Evolutionary conservation across 2,888 invertebrate genomes (phyloP).

Genomic region (Glaucopsyche alexis): DNA sequence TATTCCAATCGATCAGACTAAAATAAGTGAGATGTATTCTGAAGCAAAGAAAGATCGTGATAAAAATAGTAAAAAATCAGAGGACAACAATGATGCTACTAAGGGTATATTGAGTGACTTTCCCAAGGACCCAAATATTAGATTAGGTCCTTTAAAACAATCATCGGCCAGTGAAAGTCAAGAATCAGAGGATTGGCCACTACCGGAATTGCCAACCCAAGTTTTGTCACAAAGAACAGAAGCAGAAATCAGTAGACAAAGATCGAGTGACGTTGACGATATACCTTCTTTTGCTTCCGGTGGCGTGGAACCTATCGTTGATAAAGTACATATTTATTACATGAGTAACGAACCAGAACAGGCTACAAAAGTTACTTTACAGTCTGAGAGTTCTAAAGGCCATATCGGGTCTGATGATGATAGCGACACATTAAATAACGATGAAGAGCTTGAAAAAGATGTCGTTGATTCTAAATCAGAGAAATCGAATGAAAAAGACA

Average conservation of each 20-base stretch:
- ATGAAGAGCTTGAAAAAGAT: slow-evolving; percentile 80
- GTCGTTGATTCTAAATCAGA: slow-evolving; percentile 74
- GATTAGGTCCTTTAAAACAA: slow-evolving; percentile 61
- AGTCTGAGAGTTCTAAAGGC: slow-evolving; percentile 83
- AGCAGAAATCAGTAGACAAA: slow-evolving; percentile 56
- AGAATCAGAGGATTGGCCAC: slow-evolving; percentile 88
- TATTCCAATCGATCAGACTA: slow-evolving; percentile 87
- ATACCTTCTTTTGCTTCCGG: slow-evolving; percentile 91
- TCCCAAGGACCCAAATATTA: slow-evolving; percentile 51
- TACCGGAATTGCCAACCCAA: slow-evolving; percentile 85
- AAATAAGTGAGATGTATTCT: slow-evolving; percentile 79
- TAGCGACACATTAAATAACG: slow-evolving; percentile 84
- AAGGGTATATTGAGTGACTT: slow-evolving; percentile 55
- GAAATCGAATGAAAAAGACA: slow-evolving; percentile 56
- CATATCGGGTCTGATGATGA: slow-evolving; percentile 84
- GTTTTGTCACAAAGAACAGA: slow-evolving; percentile 52
- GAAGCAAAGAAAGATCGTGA: slow-evolving; percentile 75
- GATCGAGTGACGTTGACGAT: slow-evolving; percentile 86
- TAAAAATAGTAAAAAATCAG: slow-evolving; percentile 51
- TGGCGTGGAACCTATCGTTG: slow-evolving; percentile 85
- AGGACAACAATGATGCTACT: slow-evolving; percentile 51
- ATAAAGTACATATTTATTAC: slow-evolving; percentile 89
- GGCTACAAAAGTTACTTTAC: slow-evolving; percentile 86
- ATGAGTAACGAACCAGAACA: slow-evolving; percentile 88
- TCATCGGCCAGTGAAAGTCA: slow-evolving; percentile 83